Conservation (phyloP, 2,113 vertebrate genomes). For the Toxostoma redivivum region DNA sequence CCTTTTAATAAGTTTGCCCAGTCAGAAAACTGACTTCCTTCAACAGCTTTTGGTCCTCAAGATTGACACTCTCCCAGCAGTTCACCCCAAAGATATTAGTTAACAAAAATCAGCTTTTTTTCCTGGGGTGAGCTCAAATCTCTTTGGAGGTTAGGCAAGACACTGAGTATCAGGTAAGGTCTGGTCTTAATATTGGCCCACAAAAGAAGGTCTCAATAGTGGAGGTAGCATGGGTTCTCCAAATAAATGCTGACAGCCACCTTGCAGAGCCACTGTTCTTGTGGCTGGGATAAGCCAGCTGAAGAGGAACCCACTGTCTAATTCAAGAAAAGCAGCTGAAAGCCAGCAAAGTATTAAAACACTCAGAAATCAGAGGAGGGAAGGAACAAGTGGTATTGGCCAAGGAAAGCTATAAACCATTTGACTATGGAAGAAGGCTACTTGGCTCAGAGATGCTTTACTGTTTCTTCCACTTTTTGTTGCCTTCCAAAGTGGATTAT, state of each 20-base stretch:
- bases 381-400: not conserved
- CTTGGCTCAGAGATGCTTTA: slow-evolving; percentile 64
- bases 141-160: not conserved
- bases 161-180: not conserved
- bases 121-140: not conserved
- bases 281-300: not conserved
- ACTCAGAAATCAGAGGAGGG: not conserved
- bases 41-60: not conserved
- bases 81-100: not conserved
- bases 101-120: not conserved
- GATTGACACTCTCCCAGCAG: not conserved
- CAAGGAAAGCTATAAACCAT: slow-evolving; percentile 1
- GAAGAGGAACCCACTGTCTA: not conserved
- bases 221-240: not conserved
- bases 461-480: slow-evolving; percentile 3
- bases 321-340: not conserved
- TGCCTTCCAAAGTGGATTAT: slow-evolving; percentile 25
- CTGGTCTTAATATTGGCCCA: not conserved
- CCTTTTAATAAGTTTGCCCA: not conserved
- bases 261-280: not conserved
- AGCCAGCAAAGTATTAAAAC: not conserved
- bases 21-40: not conserved
- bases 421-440: not conserved
- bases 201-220: not conserved
- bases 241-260: not conserved